Evolutionary conservation across 2,113 vertebrate species (phyloP).

Genomic region (Herpetotheres cachinnans): DNA sequence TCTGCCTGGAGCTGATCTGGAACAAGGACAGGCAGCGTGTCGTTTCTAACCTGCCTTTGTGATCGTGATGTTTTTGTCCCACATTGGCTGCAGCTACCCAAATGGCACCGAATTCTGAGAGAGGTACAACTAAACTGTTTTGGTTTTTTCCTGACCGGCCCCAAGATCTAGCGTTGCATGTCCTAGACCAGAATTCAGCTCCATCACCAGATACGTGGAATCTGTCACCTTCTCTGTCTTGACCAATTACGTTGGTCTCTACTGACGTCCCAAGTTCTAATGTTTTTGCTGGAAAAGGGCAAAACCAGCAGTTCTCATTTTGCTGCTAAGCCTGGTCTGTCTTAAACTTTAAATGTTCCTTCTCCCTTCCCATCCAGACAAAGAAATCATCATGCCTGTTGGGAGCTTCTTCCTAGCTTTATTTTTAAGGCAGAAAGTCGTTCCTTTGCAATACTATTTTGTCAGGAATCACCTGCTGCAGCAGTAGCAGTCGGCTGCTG

Average conservation of each 20-base stretch:
- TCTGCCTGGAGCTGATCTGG: not conserved
- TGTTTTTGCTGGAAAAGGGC: not conserved
- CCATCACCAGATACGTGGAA: not conserved
- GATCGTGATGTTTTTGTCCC: not conserved
- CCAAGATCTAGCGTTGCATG: not conserved
- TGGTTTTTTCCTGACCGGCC: not conserved
- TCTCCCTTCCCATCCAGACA: not conserved
- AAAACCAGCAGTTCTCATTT: not conserved
- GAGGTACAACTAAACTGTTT: not conserved
- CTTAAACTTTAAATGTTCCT: not conserved
- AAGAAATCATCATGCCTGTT: not conserved
- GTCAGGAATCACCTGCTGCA: not conserved
- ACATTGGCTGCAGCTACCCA: not conserved
- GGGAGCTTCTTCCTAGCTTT: not conserved
- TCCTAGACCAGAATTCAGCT: not conserved
- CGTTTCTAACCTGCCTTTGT: not conserved
- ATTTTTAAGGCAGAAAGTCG: not conserved
- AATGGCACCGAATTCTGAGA: not conserved
- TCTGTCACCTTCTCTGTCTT: not conserved
- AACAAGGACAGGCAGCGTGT: not conserved
- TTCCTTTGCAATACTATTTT: not conserved
- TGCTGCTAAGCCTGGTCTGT: not conserved
- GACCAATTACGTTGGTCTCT: not conserved
- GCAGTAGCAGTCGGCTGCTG: not conserved
- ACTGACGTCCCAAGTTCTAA: not conserved